These are phyloP conservation scores for Mobula birostris DNA, from an alignment of 2,113 vertebrate genomes.

Conservation along the genomic window DNA sequence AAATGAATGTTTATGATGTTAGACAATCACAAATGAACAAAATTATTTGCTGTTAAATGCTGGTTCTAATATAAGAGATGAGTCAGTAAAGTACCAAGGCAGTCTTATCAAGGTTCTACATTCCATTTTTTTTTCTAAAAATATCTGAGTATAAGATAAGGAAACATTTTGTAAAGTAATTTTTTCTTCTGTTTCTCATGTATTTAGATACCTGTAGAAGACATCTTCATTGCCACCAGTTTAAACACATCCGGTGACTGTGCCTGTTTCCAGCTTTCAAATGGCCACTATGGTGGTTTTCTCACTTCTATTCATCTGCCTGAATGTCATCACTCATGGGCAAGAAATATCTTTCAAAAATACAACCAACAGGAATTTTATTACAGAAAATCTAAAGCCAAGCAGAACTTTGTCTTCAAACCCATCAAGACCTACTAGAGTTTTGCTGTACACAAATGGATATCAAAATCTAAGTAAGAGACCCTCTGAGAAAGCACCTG, in stretches of 20 bases:
- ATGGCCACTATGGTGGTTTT: not conserved
- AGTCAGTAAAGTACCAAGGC: not conserved
- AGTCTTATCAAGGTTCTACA: not conserved
- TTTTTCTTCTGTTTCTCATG: not conserved
- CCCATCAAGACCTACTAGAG: not conserved
- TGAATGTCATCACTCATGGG: not conserved
- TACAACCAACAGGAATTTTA: not conserved
- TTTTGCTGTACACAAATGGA: not conserved
- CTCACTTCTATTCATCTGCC: not conserved
- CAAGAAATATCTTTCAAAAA: not conserved
- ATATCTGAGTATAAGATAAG: not conserved
- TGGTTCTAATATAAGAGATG: not conserved
- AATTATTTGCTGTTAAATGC: not conserved
- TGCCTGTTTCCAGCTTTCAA: not conserved
- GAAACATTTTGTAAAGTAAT: not conserved
- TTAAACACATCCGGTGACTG: not conserved
- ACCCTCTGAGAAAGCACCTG: not conserved
- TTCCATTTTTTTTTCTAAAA: not conserved
- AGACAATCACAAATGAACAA: not conserved
- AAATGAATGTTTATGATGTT: not conserved
- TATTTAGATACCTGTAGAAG: not conserved
- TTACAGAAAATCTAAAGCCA: conserved; percentile 21
- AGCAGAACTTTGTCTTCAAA: not conserved
- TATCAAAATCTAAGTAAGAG: not conserved
- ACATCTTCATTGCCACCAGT: not conserved